These are phyloP conservation scores for Orchestia grillus DNA, from an alignment of 1,140 invertebrate species.

Conservation along the genomic window DNA sequence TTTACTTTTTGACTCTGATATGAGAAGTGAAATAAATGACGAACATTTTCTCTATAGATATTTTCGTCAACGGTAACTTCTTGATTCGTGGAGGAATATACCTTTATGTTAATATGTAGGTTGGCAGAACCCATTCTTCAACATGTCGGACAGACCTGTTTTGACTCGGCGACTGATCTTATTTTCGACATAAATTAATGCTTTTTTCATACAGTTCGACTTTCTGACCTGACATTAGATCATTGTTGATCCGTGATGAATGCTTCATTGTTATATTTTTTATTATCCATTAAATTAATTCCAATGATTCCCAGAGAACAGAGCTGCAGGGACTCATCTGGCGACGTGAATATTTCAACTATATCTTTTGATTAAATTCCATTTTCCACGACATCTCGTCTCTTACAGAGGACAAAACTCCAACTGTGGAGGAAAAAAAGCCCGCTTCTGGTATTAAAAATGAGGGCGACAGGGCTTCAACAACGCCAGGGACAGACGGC, in stretches of 20 bases:
- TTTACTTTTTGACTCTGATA: too few species aligned
- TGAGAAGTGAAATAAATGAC: too few species aligned
- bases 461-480: background rate
- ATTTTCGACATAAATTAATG: too few species aligned
- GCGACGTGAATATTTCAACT: background rate
- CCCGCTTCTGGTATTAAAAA: background rate
- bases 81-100: too few species aligned
- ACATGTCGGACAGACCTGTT: too few species aligned
- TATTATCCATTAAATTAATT: background rate
- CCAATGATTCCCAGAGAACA: background rate
- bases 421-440: constrained; percentile 22
- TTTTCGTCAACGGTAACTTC: too few species aligned
- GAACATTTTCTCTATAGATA: too few species aligned
- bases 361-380: background rate
- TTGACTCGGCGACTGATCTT: too few species aligned
- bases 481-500: background rate
- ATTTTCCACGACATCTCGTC: constrained; percentile 30
- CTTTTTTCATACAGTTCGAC: background rate
- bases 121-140: too few species aligned
- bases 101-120: too few species aligned
- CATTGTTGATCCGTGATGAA: background rate
- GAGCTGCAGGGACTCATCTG: background rate
- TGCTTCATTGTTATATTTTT: background rate
- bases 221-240: background rate
- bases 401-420: constrained; percentile 50